phyloP scores from a whole-genome alignment of 2,113 vertebrate genomes.

The Lophochroa leadbeateri region DNA sequence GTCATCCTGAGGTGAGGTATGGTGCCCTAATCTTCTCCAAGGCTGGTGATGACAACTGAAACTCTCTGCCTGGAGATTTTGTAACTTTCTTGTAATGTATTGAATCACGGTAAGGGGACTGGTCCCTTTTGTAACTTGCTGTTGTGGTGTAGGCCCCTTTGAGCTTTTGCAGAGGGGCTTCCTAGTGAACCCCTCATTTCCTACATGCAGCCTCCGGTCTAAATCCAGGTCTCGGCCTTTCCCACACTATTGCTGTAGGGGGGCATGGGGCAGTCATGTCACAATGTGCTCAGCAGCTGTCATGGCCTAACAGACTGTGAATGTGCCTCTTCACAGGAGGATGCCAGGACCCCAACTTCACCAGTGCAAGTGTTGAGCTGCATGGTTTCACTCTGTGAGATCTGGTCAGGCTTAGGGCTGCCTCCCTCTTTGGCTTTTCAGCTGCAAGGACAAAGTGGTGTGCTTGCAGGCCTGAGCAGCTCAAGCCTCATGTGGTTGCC shows the following conservation, averaged over 20 bases:
- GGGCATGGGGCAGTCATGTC: rapidly evolving
- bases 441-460: background rate
- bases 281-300: background rate
- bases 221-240: background rate
- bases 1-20: background rate
- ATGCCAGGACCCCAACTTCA: background rate
- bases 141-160: rapidly evolving
- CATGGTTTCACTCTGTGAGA: background rate
- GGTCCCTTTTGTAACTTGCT: background rate
- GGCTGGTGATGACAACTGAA: background rate
- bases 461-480: background rate
- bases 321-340: background rate
- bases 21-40: background rate
- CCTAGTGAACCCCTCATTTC: background rate
- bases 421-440: background rate
- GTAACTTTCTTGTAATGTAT: background rate
- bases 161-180: background rate
- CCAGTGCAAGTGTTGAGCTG: background rate
- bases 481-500: background rate
- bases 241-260: background rate
- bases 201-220: rapidly evolving
- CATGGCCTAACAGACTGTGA: background rate
- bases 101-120: background rate
- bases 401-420: background rate
- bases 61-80: background rate